Evolutionary conservation across 2,797 vertebrate species (phyloP).

Genomic region (Pipistrellus kuhlii): DNA sequence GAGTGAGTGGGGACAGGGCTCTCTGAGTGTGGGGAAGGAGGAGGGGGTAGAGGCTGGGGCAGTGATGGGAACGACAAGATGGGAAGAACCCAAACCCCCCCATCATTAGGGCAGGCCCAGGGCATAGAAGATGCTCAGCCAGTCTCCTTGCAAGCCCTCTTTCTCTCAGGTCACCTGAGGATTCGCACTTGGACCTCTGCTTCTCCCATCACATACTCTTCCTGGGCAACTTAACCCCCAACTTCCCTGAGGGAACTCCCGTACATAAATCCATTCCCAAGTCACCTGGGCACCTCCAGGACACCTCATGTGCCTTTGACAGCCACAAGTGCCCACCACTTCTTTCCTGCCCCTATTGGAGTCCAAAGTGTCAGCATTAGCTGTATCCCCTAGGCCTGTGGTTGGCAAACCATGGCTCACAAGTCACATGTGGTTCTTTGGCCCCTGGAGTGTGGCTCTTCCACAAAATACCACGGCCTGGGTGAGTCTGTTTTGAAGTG

Average conservation of each 20-base stretch:
- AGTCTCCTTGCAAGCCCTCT: accelerated
- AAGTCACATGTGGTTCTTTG: no score
- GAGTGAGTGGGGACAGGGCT: background rate
- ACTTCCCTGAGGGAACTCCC: background rate
- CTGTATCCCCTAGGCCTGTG: no score
- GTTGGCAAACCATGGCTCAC: no score
- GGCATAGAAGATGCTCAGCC: accelerated
- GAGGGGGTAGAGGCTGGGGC: background rate
- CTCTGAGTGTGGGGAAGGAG: background rate
- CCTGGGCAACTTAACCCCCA: background rate
- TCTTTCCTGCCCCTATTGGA: background rate
- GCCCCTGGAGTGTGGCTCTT: no score
- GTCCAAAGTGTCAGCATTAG: background rate
- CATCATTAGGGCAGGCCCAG: background rate
- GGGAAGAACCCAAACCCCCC: background rate
- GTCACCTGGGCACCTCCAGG: background rate
- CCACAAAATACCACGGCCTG: no score
- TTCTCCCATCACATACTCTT: background rate
- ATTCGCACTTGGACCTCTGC: background rate
- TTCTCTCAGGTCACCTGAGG: background rate
- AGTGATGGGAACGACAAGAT: background rate
- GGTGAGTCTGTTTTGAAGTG: no score
- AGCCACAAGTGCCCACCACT: accelerated
- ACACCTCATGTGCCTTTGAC: background rate
- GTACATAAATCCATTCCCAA: background rate